phyloP scores from a whole-genome alignment of 2,888 invertebrate species.

The Apamea monoglypha region DNA sequence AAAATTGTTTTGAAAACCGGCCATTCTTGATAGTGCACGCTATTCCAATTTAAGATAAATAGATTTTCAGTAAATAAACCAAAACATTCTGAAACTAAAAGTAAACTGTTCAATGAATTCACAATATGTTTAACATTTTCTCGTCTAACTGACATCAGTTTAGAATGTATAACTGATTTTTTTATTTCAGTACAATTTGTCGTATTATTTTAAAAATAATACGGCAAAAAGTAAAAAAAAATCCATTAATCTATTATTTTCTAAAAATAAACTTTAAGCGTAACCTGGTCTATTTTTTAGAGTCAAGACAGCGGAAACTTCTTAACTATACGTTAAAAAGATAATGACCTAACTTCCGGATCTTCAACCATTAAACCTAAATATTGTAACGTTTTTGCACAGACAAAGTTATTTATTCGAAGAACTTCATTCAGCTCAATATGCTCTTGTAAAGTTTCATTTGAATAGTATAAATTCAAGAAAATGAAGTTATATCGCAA shows the following conservation, averaged over 20 bases:
- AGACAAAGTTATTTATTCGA: not conserved
- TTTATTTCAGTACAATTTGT: too few species aligned
- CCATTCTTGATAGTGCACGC: not conserved
- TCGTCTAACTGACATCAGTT: not conserved
- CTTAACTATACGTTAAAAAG: constrained; percentile 28
- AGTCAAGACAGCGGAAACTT: constrained; percentile 1
- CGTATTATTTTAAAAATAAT: too few species aligned
- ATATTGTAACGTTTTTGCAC: constrained; percentile 40
- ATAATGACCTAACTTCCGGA: constrained; percentile 37
- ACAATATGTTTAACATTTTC: not conserved
- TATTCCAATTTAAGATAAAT: constrained; percentile 15
- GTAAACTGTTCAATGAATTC: not conserved
- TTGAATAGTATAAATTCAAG: not conserved
- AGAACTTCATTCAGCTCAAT: not conserved
- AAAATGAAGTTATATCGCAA: not conserved
- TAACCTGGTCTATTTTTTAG: constrained; percentile 13
- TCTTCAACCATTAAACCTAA: constrained; percentile 28
- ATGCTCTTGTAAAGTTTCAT: not conserved
- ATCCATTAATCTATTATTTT: not conserved
- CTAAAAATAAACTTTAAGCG: not conserved
- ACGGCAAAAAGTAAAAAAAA: too few species aligned
- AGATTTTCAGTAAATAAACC: not conserved
- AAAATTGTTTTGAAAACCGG: constrained; percentile 4
- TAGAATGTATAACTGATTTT: too few species aligned
- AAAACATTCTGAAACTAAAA: not conserved